Conservation (phyloP, 2,113 vertebrate genomes). For the Takifugu flavidus region DNA sequence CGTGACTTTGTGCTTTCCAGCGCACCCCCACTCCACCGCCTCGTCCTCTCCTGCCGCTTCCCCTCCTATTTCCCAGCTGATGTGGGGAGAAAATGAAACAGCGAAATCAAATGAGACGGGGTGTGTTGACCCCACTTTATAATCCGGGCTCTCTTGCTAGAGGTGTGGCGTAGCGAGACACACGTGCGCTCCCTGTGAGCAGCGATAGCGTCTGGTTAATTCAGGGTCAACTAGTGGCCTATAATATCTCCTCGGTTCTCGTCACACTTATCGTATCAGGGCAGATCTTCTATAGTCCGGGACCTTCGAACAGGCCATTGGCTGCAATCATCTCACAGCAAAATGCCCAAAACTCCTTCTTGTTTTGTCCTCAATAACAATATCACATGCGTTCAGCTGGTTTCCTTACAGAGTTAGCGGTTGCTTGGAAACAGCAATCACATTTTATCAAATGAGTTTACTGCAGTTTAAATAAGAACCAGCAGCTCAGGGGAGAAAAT, state of each 20-base stretch:
- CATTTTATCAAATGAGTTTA: neutral
- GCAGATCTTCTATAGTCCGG: no score
- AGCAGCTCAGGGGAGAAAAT: neutral
- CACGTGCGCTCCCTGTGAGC: neutral
- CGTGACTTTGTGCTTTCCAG: conserved; percentile 36
- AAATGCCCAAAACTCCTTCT: no score
- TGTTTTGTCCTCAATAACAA: no score
- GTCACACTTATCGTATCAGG: no score
- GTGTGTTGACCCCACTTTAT: conserved; percentile 57
- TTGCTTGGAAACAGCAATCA: neutral
- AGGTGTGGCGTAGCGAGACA: neutral
- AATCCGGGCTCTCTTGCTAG: conserved; percentile 32
- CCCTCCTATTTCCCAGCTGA: conserved; percentile 32
- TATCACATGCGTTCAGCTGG: neutral
- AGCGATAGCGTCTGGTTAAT: neutral
- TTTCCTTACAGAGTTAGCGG: neutral
- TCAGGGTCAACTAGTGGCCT: no score
- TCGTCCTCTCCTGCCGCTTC: conserved; percentile 19
- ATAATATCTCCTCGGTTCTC: no score
- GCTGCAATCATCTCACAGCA: no score
- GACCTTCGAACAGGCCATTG: no score
- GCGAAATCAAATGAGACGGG: conserved; percentile 61
- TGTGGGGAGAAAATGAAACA: conserved; percentile 53
- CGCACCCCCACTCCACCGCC: conserved; percentile 14
- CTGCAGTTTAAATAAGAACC: neutral